phyloP scores from a whole-genome alignment of 2,113 vertebrate species.

The Corythornis vintsioides region DNA sequence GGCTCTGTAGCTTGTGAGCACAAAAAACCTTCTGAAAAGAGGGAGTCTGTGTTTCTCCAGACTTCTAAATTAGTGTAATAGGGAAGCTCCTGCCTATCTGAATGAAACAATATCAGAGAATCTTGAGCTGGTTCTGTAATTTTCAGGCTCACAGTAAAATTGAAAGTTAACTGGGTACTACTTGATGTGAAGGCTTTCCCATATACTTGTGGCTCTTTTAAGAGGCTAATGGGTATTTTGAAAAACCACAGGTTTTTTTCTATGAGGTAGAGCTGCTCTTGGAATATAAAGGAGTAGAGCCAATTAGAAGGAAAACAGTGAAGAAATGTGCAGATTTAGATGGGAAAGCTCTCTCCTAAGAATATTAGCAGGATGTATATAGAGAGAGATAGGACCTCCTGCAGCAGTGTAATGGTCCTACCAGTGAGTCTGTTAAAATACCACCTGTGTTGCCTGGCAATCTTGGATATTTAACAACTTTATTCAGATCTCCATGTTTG shows the following conservation, averaged over 20 bases:
- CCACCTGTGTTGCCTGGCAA: slow-evolving; percentile 63
- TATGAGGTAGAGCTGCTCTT: neutral
- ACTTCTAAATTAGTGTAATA: neutral
- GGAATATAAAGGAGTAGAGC: neutral
- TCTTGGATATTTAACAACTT: slow-evolving; percentile 20
- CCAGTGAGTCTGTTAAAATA: slow-evolving; percentile 54
- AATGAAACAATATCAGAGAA: neutral
- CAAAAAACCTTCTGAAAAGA: neutral
- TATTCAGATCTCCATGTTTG: slow-evolving; percentile 30
- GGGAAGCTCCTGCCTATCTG: neutral
- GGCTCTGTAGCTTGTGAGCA: neutral
- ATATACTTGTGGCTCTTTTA: neutral
- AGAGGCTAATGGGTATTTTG: neutral
- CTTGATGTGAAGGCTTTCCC: neutral
- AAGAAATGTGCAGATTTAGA: neutral
- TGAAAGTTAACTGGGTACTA: neutral
- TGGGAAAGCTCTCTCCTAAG: neutral
- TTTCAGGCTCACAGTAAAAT: neutral
- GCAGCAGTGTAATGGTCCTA: slow-evolving; percentile 9
- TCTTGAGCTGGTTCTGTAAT: neutral
- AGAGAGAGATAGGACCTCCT: neutral
- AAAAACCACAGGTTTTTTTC: neutral
- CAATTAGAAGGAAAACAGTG: neutral
- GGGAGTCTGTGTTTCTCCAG: neutral
- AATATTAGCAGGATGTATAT: neutral